These are phyloP conservation scores for Nezara viridula DNA, from an alignment of 2,888 invertebrate species.

Conservation along the genomic window DNA sequence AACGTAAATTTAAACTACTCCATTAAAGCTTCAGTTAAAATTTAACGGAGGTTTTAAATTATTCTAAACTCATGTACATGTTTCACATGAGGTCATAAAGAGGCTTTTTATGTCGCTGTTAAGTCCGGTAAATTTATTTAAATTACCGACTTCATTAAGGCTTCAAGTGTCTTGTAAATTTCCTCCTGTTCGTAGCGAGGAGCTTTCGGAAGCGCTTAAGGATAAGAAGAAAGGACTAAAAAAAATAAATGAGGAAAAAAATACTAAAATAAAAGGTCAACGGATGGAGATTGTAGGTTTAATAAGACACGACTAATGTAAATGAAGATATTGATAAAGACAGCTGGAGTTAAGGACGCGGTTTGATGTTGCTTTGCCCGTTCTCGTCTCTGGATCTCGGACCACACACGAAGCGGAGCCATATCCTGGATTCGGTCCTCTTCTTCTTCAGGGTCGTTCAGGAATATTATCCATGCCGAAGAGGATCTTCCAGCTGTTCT, in stretches of 20 bases:
- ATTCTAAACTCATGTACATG: background rate
- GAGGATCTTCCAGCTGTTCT: too few species aligned
- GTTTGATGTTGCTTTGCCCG: background rate
- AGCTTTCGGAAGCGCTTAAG: slow-evolving; percentile 18
- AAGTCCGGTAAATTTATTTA: background rate
- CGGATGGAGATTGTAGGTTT: background rate
- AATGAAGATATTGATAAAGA: slow-evolving; percentile 28
- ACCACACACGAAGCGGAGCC: background rate
- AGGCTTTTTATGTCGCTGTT: background rate
- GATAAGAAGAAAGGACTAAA: background rate
- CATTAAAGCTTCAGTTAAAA: background rate
- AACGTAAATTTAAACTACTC: background rate
- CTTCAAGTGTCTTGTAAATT: background rate
- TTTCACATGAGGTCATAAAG: background rate
- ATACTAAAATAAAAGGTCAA: background rate
- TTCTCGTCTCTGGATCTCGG: background rate
- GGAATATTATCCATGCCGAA: background rate
- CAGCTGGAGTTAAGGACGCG: background rate
- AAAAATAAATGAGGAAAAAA: background rate
- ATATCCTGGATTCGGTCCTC: background rate
- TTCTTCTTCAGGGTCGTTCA: background rate
- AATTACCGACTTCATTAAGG: background rate
- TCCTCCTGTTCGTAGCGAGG: background rate
- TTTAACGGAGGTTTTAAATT: background rate
- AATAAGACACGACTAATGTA: slow-evolving; percentile 49